A percentile compares a stretch with the other conserved stretches of the same genome.
These are phyloP conservation scores for Heloderma charlesbogerti DNA, from an alignment of 2,113 vertebrate genomes.

Conservation along the genomic window DNA sequence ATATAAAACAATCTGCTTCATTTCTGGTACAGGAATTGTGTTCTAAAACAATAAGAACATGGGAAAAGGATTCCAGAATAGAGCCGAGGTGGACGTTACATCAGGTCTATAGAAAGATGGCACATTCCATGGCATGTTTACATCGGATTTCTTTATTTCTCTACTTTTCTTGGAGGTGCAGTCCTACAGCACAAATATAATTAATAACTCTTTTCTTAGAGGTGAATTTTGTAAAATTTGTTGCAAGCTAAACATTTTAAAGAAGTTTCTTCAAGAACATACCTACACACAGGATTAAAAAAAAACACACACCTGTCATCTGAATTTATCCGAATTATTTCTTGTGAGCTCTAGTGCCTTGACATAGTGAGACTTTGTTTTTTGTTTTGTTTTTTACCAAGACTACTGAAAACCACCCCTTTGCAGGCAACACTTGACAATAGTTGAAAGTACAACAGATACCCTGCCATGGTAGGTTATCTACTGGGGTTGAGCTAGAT, in stretches of 20 bases:
- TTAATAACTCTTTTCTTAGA: background rate
- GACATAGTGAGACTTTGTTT: background rate
- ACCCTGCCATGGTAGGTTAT: constrained; percentile 9
- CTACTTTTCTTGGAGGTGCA: background rate
- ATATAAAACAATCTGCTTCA: background rate
- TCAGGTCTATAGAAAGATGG: background rate
- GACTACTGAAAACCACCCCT: constrained; percentile 8
- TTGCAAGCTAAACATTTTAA: background rate
- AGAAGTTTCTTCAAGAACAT: background rate
- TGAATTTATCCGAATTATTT: constrained; percentile 1
- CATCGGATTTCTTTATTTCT: background rate
- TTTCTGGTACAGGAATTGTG: background rate
- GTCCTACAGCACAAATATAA: background rate
- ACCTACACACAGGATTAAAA: background rate
- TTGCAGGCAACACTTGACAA: background rate
- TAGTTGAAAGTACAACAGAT: background rate
- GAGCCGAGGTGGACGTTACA: background rate
- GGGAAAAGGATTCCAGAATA: background rate
- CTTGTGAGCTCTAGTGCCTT: background rate
- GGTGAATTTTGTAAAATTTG: background rate
- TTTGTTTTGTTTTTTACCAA: constrained; percentile 31
- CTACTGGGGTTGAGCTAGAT: constrained; percentile 17
- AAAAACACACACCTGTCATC: background rate
- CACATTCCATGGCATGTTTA: background rate
- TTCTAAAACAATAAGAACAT: background rate